Conservation (phyloP, 2,888 invertebrate genomes). For the Camponotus fellah region DNA sequence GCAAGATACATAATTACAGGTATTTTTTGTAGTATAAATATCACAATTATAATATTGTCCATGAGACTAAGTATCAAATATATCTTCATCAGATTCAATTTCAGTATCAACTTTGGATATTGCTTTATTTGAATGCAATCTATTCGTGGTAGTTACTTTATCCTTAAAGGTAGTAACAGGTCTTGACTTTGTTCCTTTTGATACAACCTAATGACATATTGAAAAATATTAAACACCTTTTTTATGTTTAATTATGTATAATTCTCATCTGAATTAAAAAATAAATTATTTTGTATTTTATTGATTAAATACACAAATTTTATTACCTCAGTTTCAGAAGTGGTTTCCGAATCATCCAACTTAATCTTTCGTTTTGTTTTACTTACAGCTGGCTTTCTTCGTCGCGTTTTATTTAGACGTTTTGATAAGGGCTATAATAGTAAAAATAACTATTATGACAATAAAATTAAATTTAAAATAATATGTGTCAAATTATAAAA, state of each 20-base stretch:
- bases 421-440: background rate
- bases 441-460: background rate
- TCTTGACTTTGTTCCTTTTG: slow-evolving; percentile 76
- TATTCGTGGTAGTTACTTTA: slow-evolving; percentile 53
- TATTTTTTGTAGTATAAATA: slow-evolving; percentile 16
- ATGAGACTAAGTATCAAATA: slow-evolving; percentile 70
- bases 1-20: slow-evolving; percentile 10
- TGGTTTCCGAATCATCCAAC: slow-evolving; percentile 62
- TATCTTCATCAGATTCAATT: slow-evolving; percentile 77
- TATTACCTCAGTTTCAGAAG: slow-evolving; percentile 78
- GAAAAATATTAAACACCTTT: slow-evolving; percentile 5
- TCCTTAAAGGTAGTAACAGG: slow-evolving; percentile 56
- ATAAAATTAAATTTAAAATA: background rate
- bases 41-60: background rate
- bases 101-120: slow-evolving; percentile 5
- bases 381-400: slow-evolving; percentile 36
- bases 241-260: background rate
- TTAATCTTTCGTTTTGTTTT: slow-evolving; percentile 62
- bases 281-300: background rate
- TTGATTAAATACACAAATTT: slow-evolving; percentile 21
- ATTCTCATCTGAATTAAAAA: slow-evolving; percentile 30
- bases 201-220: slow-evolving; percentile 69
- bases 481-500: background rate
- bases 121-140: slow-evolving; percentile 39
- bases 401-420: slow-evolving; percentile 13